Evolutionary conservation across 92 coral and sea anemone species (phyloP).

Genomic region (Umimayanthus chanpuru): DNA sequence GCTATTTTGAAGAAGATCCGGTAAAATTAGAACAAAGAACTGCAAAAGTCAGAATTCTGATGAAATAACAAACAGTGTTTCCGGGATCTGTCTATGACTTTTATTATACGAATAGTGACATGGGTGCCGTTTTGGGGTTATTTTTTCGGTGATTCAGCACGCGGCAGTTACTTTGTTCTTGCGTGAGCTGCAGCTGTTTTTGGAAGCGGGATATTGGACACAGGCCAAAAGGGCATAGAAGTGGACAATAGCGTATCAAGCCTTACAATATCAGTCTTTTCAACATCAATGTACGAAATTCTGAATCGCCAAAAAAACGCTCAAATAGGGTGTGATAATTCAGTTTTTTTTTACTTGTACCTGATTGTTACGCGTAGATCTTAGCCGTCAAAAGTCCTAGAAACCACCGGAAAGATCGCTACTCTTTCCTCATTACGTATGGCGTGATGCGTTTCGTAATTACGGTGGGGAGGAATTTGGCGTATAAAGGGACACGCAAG

Average conservation of each 20-base stretch:
- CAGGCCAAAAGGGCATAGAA: constrained; percentile 4
- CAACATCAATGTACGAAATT: background rate
- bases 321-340: background rate
- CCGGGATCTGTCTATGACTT: background rate
- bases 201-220: constrained; percentile 13
- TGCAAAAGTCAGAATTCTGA: background rate
- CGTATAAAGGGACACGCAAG: background rate
- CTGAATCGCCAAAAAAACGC: background rate
- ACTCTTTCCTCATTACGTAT: constrained; percentile 13
- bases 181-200: constrained; percentile 23
- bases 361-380: background rate
- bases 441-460: background rate
- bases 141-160: background rate
- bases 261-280: background rate
- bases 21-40: background rate
- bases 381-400: background rate
- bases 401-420: background rate
- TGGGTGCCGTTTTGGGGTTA: background rate
- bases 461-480: background rate
- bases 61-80: background rate
- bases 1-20: background rate
- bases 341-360: background rate
- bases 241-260: background rate
- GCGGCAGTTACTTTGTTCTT: background rate
- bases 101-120: background rate